Evolutionary conservation across 2,888 invertebrate genomes (phyloP).

Genomic region (Philaethria dido): DNA sequence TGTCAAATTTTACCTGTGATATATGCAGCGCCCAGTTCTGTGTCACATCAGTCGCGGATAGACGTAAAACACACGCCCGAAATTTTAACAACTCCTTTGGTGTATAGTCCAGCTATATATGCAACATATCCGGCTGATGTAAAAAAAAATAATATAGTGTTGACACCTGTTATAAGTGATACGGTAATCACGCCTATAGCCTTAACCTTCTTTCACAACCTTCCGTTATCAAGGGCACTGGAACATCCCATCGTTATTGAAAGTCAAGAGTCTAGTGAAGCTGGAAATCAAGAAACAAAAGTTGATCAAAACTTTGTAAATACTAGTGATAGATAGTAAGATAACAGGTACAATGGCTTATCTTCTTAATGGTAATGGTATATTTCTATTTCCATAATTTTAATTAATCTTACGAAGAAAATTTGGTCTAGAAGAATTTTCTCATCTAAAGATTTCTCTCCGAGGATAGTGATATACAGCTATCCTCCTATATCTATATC

Average conservation of each 20-base stretch:
- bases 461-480: too few relatives aligned
- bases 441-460: too few relatives aligned
- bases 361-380: background rate
- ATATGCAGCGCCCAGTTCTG: constrained; percentile 79
- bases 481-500: too few relatives aligned
- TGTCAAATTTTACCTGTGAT: constrained; percentile 63
- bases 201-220: constrained; percentile 65
- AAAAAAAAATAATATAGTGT: constrained; percentile 50
- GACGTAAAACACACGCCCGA: constrained; percentile 70
- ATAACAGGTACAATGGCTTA: background rate
- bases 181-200: constrained; percentile 64
- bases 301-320: background rate
- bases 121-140: constrained; percentile 49
- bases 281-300: constrained; percentile 13
- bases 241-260: constrained; percentile 64
- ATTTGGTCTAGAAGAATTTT: too few relatives aligned
- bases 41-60: constrained; percentile 82
- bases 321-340: background rate
- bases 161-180: constrained; percentile 57
- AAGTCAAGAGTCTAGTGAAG: constrained; percentile 47
- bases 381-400: too few relatives aligned
- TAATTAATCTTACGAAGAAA: too few relatives aligned
- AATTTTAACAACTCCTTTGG: constrained; percentile 56
- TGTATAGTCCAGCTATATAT: constrained; percentile 61
- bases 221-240: constrained; percentile 68